These are phyloP conservation scores for Aphelenchoides besseyi DNA, from an alignment of 1,140 invertebrate genomes.

Conservation along the genomic window DNA sequence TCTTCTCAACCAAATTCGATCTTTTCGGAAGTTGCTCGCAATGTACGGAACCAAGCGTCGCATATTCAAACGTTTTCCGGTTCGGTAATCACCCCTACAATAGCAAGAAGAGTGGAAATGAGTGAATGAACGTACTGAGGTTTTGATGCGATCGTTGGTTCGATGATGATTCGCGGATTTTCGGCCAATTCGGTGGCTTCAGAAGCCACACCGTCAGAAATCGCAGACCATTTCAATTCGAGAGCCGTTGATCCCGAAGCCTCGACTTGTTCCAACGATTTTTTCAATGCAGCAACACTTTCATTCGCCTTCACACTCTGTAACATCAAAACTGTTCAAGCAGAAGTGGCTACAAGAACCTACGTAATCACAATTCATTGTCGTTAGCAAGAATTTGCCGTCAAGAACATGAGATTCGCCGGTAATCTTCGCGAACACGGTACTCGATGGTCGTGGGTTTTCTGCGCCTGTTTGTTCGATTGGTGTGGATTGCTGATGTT, in stretches of 20 bases:
- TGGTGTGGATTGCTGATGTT: background rate
- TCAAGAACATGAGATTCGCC: background rate
- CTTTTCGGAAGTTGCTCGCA: conserved; percentile 95
- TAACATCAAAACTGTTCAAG: background rate
- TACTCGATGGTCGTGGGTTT: background rate
- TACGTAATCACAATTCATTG: background rate
- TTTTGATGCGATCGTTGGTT: conserved; percentile 86
- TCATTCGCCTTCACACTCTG: background rate
- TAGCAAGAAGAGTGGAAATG: conserved; percentile 9
- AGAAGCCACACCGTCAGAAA: conserved; percentile 68
- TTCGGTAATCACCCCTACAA: conserved; percentile 83
- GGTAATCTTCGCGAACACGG: background rate
- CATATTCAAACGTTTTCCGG: conserved; percentile 96
- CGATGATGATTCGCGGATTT: conserved; percentile 83
- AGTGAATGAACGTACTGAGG: conserved; percentile 67
- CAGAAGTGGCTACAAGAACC: background rate
- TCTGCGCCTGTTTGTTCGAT: background rate
- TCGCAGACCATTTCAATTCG: conserved; percentile 64
- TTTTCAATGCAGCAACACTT: background rate
- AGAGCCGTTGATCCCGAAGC: background rate
- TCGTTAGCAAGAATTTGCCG: background rate
- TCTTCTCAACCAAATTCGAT: conserved; percentile 94
- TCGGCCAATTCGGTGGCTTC: conserved; percentile 86
- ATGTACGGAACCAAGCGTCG: conserved; percentile 93
- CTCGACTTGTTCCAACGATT: background rate